phyloP scores from a whole-genome alignment of 2,113 vertebrate genomes.

The Strigops habroptila region DNA sequence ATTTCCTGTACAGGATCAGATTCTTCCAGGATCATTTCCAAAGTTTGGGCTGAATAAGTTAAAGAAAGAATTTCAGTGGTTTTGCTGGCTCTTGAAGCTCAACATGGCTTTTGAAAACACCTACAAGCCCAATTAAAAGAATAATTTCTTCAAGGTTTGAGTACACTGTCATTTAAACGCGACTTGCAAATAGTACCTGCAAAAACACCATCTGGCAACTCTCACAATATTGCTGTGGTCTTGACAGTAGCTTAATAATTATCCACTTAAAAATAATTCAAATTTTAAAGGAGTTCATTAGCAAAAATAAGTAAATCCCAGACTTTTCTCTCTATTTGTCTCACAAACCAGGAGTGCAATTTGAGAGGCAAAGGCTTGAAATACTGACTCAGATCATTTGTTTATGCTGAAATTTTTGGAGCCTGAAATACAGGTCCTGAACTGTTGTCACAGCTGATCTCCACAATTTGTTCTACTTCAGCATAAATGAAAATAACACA shows the following conservation, averaged over 20 bases:
- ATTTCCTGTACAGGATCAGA: neutral
- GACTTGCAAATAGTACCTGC: neutral
- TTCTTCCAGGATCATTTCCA: neutral
- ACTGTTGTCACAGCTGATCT: neutral
- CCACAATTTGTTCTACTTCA: neutral
- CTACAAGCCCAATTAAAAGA: neutral
- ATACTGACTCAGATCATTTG: neutral
- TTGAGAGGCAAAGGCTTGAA: neutral
- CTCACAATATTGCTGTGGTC: rapidly evolving
- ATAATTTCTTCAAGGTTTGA: neutral
- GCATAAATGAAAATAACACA: neutral
- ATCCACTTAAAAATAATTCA: neutral
- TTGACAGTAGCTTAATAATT: neutral
- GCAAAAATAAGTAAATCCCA: neutral
- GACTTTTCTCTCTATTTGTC: neutral
- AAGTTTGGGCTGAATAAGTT: neutral
- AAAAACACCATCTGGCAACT: neutral
- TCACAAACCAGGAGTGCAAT: neutral
- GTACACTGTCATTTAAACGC: neutral
- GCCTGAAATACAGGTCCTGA: neutral
- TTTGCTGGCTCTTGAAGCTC: neutral
- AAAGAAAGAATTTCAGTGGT: neutral
- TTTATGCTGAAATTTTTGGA: neutral
- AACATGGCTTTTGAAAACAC: neutral
- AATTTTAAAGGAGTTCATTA: neutral